A percentile compares a stretch with the other conserved stretches of the same genome.
Evolutionary conservation across 2,113 vertebrate genomes (phyloP).

Genomic region (Mastomys natalensis): DNA sequence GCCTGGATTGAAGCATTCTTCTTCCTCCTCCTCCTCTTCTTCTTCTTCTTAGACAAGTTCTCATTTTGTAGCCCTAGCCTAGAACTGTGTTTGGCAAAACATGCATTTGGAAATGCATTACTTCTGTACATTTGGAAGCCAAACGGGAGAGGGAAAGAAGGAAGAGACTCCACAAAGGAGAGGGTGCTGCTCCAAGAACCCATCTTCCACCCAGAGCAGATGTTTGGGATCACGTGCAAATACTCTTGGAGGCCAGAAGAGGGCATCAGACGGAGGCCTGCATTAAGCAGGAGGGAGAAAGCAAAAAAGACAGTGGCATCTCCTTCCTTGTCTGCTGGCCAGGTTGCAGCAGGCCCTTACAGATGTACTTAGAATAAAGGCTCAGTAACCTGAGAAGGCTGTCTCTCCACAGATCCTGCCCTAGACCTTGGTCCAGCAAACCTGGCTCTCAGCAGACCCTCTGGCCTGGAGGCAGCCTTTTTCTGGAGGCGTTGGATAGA

Average conservation of each 20-base stretch:
- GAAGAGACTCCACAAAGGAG: neutral
- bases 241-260: no score
- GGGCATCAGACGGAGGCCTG: neutral
- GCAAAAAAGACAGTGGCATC: neutral
- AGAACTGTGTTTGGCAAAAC: neutral
- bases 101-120: neutral
- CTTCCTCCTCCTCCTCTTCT: no score
- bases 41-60: neutral
- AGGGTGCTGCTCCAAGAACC: neutral
- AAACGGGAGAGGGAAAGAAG: neutral
- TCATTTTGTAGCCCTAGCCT: neutral
- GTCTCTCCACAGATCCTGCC: neutral
- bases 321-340: no score
- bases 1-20: neutral
- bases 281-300: neutral
- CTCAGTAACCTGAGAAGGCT: neutral
- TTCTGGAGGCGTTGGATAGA: neutral
- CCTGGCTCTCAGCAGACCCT: neutral
- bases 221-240: neutral
- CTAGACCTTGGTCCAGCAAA: neutral
- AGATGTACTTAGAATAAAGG: neutral
- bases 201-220: neutral
- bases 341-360: neutral
- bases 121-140: neutral
- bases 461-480: neutral